These are phyloP conservation scores for Euschistus heros DNA, from an alignment of 1,140 invertebrate genomes.

Conservation along the genomic window DNA sequence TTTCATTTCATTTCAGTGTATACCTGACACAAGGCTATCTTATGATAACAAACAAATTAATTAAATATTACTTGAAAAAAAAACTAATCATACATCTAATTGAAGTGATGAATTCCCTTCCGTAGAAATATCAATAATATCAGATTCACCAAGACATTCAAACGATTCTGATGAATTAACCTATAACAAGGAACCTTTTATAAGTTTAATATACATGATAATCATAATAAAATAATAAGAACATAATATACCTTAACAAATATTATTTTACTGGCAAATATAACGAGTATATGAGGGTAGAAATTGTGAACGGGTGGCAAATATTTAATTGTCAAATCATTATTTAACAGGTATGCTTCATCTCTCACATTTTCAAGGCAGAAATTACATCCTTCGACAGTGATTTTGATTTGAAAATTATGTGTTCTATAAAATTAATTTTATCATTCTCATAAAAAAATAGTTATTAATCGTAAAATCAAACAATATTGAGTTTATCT, in stretches of 20 bases:
- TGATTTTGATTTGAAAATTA: not conserved
- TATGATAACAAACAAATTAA: too few relatives aligned
- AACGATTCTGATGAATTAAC: not conserved
- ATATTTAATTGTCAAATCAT: not conserved
- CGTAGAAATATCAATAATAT: too few relatives aligned
- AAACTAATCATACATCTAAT: too few relatives aligned
- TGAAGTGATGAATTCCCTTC: too few relatives aligned
- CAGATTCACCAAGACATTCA: not conserved
- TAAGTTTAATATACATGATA: not conserved
- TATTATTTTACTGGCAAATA: not conserved
- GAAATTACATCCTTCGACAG: not conserved
- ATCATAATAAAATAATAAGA: not conserved
- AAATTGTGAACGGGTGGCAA: not conserved
- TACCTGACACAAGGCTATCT: too few relatives aligned
- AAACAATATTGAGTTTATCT: too few relatives aligned
- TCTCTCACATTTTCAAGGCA: not conserved
- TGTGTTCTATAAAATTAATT: not conserved
- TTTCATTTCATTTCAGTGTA: too few relatives aligned
- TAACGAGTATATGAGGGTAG: not conserved
- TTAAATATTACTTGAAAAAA: too few relatives aligned
- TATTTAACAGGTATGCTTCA: not conserved
- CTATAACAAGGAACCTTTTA: not conserved
- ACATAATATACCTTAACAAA: not conserved
- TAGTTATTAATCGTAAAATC: too few relatives aligned
- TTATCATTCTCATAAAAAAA: not conserved